These are phyloP conservation scores for Cherax destructor DNA, from an alignment of 1,140 invertebrate genomes.

Conservation along the genomic window DNA sequence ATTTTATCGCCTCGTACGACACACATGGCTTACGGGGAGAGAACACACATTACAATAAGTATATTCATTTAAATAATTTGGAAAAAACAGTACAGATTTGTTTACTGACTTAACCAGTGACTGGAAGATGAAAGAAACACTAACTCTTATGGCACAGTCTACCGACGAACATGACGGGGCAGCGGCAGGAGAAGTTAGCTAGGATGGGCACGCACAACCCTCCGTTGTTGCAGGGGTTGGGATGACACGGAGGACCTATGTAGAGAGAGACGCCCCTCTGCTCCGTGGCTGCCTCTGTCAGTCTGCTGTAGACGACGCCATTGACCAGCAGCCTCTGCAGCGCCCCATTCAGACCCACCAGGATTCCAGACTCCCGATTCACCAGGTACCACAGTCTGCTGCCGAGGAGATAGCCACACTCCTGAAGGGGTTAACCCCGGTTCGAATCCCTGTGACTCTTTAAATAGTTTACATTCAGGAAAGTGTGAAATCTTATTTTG, in stretches of 20 bases:
- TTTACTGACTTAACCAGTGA: no score
- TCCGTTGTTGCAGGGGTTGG: slow-evolving; percentile 85
- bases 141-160: slow-evolving; percentile 80
- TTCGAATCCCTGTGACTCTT: no score
- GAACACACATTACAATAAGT: no score
- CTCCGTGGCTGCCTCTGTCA: slow-evolving; percentile 73
- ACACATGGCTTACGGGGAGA: no score
- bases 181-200: slow-evolving; percentile 73
- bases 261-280: slow-evolving; percentile 74
- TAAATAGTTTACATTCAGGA: no score
- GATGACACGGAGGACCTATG: slow-evolving; percentile 84
- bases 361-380: slow-evolving; percentile 83
- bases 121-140: background rate
- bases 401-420: background rate
- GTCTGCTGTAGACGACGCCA: slow-evolving; percentile 80
- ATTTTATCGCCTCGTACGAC: no score
- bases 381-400: slow-evolving; percentile 81
- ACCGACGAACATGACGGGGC: slow-evolving; percentile 81
- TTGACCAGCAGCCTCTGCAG: slow-evolving; percentile 90
- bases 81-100: no score
- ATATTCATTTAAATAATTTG: no score
- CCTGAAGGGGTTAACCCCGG: no score
- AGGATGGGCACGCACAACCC: slow-evolving; percentile 82
- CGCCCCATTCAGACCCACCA: slow-evolving; percentile 86
- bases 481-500: no score